Base-by-base conservation (phyloP, 2,797 vertebrate genomes). In the Enteromius trimaculatus region DNA sequence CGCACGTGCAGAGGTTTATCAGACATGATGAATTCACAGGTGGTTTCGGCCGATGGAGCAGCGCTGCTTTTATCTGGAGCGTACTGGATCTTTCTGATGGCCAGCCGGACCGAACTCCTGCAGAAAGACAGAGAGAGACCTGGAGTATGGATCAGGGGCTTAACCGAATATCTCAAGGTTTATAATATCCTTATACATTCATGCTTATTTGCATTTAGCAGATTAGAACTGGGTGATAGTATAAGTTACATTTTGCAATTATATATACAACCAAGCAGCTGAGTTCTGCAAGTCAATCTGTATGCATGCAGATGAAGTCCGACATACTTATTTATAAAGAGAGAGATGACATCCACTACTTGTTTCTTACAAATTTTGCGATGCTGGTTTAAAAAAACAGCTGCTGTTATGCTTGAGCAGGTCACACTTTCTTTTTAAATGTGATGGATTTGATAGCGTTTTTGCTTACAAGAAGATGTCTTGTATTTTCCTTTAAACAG, bases 1-100 rank as follows among this genome's bases (percentile, higher is more conserved):
- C 94, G 90, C 79, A 99, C 70, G 3, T 95, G 92, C 82, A 99
- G 91, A 0, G 97, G 97, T 82, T 97, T 96, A 88, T 95, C 96
- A 0, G 96, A 97, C 95, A 97, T 95, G 90, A 97, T 95, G 90
- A 99, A 98, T 91, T 98, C 96, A 86, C 96, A 97, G 82, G 95
- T 95, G 5, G 93, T 95, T 55, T 99, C 96, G 0, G 93, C 90
- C 0, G 76, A 88, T 1, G 97, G 97, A 37, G 90, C 92, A n/a
- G 94, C 90, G 0, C 92, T 92, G 1, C 86, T 82, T 39, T 88
- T 74, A 1, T 92, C 92, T 0, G 96, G 95, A 19, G 96, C 95
- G 10, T 94, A 96, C 85, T 99, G 97, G 79, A 98, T 91, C 90
- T 99, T 99, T 1, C 97, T 95, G 90, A 99, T 96, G 86, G 95